phyloP scores from a whole-genome alignment of 2,888 invertebrate species.

The Epsilonema sp. region DNA sequence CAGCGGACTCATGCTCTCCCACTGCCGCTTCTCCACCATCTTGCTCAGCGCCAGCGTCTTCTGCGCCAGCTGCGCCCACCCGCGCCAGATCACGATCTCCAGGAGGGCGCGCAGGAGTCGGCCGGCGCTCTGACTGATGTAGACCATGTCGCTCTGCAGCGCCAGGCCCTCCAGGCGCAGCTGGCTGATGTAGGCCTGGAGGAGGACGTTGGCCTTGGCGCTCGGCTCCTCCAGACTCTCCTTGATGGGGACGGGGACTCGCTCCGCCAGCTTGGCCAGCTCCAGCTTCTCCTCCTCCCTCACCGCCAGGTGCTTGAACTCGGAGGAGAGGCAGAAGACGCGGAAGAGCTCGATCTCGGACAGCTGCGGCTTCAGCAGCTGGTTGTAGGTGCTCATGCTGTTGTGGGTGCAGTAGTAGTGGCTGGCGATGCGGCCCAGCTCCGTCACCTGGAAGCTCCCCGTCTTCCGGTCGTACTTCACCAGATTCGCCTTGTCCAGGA shows the following conservation, averaged over 20 bases:
- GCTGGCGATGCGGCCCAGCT: conserved; percentile 86
- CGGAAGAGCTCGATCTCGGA: conserved; percentile 88
- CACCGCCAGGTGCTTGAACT: conserved; percentile 59
- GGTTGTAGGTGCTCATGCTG: conserved; percentile 88
- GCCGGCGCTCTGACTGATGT: conserved; percentile 88
- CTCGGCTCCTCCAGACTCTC: conserved; percentile 94
- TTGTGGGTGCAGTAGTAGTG: conserved; percentile 96
- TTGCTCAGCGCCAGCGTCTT: conserved; percentile 86
- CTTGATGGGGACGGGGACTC: conserved; percentile 96
- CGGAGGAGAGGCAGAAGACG: conserved; percentile 92
- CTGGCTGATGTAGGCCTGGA: conserved; percentile 85
- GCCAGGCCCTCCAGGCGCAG: conserved; percentile 94
- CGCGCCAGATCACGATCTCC: conserved; percentile 72
- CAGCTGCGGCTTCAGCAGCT: conserved; percentile 77
- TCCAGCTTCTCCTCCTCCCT: conserved; percentile 76
- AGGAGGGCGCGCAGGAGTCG: conserved; percentile 84
- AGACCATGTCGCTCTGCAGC: conserved; percentile 97
- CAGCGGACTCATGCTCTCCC: conserved; percentile 97
- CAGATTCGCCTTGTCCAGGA: conserved; percentile 78
- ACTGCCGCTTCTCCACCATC: conserved; percentile 81
- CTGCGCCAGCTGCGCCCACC: conserved; percentile 89
- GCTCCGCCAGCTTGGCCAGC: conserved; percentile 72
- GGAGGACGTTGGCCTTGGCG: conserved; percentile 48
- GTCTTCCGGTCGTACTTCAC: conserved; percentile 83
- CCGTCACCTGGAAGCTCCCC: conserved; percentile 69